These are phyloP conservation scores for Cuniculus paca DNA, from an alignment of 2,797 vertebrate species.

Conservation along the genomic window DNA sequence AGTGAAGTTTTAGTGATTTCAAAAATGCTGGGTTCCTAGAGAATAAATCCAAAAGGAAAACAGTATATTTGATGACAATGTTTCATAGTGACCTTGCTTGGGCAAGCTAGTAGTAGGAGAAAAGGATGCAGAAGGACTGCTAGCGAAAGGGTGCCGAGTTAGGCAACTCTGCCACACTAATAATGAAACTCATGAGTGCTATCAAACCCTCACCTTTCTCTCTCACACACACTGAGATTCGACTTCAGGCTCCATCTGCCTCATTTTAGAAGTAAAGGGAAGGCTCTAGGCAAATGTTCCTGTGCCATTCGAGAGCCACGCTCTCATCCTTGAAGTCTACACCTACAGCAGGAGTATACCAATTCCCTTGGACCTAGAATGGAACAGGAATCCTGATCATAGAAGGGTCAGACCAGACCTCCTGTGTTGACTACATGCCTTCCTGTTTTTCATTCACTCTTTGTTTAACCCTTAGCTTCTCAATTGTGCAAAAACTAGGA, in stretches of 20 bases:
- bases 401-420: background rate
- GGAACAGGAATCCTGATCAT: background rate
- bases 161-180: background rate
- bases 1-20: conserved; percentile 43
- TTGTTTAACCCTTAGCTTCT: background rate
- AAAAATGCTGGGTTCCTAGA: background rate
- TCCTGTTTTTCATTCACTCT: background rate
- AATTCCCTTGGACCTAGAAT: background rate
- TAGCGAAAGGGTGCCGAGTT: background rate
- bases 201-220: background rate
- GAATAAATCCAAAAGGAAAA: conserved; percentile 22
- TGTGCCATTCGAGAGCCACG: background rate
- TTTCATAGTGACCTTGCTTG: background rate
- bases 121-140: background rate
- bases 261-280: conserved; percentile 14
- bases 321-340: background rate
- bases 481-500: background rate
- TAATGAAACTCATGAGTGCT: background rate
- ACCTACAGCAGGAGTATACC: background rate
- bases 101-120: background rate
- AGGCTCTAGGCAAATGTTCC: background rate
- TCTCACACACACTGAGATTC: background rate
- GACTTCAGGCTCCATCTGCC: background rate
- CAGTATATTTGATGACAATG: background rate
- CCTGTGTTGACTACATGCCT: background rate